phyloP scores from a whole-genome alignment of 1,140 invertebrate species.

The Atta cephalotes region DNA sequence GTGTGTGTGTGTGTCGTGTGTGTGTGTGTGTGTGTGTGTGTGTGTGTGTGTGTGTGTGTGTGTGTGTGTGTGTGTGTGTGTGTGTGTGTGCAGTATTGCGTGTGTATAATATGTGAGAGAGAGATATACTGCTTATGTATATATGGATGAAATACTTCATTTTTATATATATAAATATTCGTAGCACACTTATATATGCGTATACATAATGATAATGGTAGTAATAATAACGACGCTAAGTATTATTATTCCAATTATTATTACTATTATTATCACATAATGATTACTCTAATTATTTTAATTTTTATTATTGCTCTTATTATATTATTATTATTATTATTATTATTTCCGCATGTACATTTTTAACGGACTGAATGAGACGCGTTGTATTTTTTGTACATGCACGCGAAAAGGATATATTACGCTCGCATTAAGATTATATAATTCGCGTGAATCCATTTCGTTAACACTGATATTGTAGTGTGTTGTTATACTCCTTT shows the following conservation, averaged over 20 bases:
- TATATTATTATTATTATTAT: constrained; percentile 60
- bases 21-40: no score
- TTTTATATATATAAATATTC: constrained; percentile 52
- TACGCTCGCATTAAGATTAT: constrained; percentile 56
- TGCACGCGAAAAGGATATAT: constrained; percentile 21
- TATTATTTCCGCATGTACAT: constrained; percentile 69
- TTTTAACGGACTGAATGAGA: constrained; percentile 67
- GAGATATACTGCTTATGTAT: constrained; percentile 61
- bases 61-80: background rate
- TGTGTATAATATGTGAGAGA: background rate
- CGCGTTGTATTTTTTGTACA: constrained; percentile 69
- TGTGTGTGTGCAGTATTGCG: background rate
- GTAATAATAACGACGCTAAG: constrained; percentile 49
- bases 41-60: no score
- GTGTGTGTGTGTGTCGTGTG: no score
- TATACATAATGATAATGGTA: constrained; percentile 66
- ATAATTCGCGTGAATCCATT: constrained; percentile 60
- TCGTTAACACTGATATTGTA: constrained; percentile 57
- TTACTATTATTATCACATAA: constrained; percentile 65
- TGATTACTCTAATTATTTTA: constrained; percentile 24
- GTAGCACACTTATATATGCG: constrained; percentile 56
- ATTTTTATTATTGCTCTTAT: constrained; percentile 55
- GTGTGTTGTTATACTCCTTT: constrained; percentile 74
- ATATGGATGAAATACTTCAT: constrained; percentile 35
- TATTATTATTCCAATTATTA: constrained; percentile 66